Evolutionary conservation across 2,888 invertebrate species (phyloP), one percentile per base, ranked within the genome.

Genomic region (Lasioglossum marginatum): DNA sequence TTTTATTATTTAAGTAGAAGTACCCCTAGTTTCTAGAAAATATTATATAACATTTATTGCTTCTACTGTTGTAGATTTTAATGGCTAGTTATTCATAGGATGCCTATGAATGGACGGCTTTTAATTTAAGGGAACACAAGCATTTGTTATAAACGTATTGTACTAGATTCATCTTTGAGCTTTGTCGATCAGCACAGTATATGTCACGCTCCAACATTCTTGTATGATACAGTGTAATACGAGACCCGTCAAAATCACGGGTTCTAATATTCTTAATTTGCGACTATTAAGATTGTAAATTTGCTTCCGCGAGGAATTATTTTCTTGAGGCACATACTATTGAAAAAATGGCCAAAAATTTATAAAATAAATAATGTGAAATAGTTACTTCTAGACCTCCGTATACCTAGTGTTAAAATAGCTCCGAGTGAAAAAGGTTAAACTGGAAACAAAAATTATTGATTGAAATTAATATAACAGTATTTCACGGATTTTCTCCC

Each of bases 201-300:
- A 19, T 8, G 19, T 6, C 12, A n/a, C 2, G 31, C 19, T 19
- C 63, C 63, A 23, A 52, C 10, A n/a, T 63, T 81, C 31, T 16
- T 40, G 40, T 63, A 52, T 43, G n/a, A 43, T 71, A 43, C n/a
- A n/a, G n/a, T 82, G 37, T 83, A 77, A 83, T 34, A 31, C 31
- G 1, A 2, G 31, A 31, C 31, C 31, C 1, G 31, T 31, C 2
- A 31, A 31, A 31, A 31, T 31, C 1, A 31, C 31, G 31, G 1
- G 31, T 31, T 31, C 31, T 31, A 31, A 31, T 31, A 31, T 31
- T 31, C 31, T 31, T 1, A 31, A 31, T 31, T 31, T 31, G 31
- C 31, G 31, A 31, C 2, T 31, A 31, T 31, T 31, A 31, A 31
- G 31, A 31, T 31, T 1, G 31, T 31, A 31, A 31, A 2, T 31